Evolutionary conservation across 1,140 invertebrate genomes (phyloP).

Genomic region (Theocolax elegans): DNA sequence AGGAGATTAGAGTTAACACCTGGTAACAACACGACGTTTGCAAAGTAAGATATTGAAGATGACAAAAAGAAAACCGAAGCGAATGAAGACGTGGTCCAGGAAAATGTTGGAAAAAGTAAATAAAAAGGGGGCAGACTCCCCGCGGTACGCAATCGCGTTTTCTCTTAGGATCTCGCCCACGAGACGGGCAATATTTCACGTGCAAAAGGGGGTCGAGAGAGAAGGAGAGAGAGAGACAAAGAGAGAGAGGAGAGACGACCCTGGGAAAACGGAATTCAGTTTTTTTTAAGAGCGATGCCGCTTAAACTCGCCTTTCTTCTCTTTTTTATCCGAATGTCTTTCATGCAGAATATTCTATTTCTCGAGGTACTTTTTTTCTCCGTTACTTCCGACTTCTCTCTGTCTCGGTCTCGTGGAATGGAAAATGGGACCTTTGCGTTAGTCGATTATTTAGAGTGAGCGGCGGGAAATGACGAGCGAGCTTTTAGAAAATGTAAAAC

Average conservation of each 20-base stretch:
- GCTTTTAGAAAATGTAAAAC: too few species aligned
- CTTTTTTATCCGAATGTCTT: neutral
- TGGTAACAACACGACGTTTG: neutral
- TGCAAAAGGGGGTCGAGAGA: neutral
- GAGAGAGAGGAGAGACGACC: neutral
- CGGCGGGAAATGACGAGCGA: too few species aligned
- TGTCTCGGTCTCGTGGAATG: too few species aligned
- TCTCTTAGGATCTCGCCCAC: neutral
- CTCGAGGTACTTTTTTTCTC: neutral
- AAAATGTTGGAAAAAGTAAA: neutral
- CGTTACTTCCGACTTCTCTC: neutral
- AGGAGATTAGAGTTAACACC: neutral
- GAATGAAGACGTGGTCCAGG: neutral
- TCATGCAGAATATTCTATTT: neutral
- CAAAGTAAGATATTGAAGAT: neutral
- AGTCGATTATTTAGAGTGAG: too few species aligned
- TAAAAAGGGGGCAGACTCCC: neutral
- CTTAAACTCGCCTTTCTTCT: neutral
- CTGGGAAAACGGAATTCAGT: slow-evolving; percentile 14
- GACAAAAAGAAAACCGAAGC: neutral
- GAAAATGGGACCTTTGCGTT: too few species aligned
- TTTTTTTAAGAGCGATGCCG: neutral
- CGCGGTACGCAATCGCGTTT: neutral
- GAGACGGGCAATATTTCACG: slow-evolving; percentile 2
- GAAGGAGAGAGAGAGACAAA: too few species aligned